These are phyloP conservation scores for Carettochelys insculpta DNA, from an alignment of 2,113 vertebrate genomes.

Conservation along the genomic window DNA sequence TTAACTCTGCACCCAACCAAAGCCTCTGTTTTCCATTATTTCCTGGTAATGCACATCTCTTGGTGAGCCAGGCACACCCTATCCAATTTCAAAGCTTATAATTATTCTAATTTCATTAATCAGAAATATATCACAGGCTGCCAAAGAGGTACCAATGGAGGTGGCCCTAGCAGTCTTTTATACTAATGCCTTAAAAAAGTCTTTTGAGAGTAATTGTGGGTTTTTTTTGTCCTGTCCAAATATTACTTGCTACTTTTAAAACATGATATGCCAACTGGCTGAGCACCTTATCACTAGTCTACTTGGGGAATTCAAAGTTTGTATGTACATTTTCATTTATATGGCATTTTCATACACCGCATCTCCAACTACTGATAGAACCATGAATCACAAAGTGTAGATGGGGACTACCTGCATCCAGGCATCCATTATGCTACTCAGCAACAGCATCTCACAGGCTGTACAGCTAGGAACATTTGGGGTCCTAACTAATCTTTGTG, in stretches of 20 bases:
- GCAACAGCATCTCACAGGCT: conserved; percentile 14
- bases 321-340: conserved; percentile 83
- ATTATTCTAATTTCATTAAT: conserved; percentile 59
- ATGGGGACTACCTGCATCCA: conserved; percentile 54
- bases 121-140: neutral
- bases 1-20: neutral
- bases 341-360: conserved; percentile 79
- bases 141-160: neutral
- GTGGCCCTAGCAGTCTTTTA: neutral
- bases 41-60: neutral
- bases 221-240: conserved; percentile 18
- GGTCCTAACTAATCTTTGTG: conserved; percentile 77
- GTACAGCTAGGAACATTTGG: conserved; percentile 30
- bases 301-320: conserved; percentile 74
- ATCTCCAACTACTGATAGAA: conserved; percentile 77
- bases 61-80: neutral
- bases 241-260: conserved; percentile 74
- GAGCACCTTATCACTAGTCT: conserved; percentile 80
- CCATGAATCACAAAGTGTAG: conserved; percentile 78
- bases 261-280: conserved; percentile 76
- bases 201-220: conserved; percentile 50
- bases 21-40: too few species aligned
- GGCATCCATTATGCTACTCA: conserved; percentile 9
- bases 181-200: conserved; percentile 48
- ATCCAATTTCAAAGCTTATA: conserved; percentile 16